A percentile compares a stretch with the other conserved stretches of the same genome.
phyloP scores from a whole-genome alignment of 2,113 vertebrate genomes.

The Bungarus multicinctus region DNA sequence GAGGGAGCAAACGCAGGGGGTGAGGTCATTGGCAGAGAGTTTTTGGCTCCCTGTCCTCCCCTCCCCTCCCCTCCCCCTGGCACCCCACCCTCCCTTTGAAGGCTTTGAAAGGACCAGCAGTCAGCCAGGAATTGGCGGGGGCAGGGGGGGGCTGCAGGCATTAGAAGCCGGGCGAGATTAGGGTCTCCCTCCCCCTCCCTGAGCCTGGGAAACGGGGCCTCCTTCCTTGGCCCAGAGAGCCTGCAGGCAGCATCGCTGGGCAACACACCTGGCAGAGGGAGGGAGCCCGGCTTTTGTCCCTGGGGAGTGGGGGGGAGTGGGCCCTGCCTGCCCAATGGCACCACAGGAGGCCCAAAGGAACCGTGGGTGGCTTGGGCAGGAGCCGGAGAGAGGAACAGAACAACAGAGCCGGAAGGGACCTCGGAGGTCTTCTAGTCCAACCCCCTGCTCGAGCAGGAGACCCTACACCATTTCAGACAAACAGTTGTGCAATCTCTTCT shows the following conservation, averaged over 20 bases:
- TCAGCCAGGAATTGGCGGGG: rapidly evolving
- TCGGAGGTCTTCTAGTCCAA: background rate
- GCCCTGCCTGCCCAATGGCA: background rate
- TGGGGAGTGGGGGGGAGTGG: rapidly evolving
- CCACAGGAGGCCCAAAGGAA: background rate
- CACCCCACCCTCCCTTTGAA: background rate
- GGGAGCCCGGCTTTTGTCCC: background rate
- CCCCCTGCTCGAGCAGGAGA: background rate
- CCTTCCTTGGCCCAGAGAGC: background rate
- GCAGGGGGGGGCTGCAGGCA: background rate
- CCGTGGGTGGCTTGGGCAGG: background rate
- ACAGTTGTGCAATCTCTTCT: background rate
- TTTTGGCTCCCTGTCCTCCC: no score
- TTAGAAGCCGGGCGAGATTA: background rate
- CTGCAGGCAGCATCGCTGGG: background rate
- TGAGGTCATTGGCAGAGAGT: slow-evolving; percentile 17
- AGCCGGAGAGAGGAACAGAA: background rate
- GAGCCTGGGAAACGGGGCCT: background rate
- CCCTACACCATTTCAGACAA: background rate
- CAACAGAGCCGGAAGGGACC: background rate
- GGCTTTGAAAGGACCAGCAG: background rate
- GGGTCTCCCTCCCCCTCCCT: background rate
- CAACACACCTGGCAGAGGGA: background rate
- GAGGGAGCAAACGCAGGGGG: slow-evolving; percentile 15
- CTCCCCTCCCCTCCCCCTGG: background rate